These are phyloP conservation scores for Phymanthus crucifer DNA, from an alignment of 92 coral and sea anemone species.

Conservation along the genomic window DNA sequence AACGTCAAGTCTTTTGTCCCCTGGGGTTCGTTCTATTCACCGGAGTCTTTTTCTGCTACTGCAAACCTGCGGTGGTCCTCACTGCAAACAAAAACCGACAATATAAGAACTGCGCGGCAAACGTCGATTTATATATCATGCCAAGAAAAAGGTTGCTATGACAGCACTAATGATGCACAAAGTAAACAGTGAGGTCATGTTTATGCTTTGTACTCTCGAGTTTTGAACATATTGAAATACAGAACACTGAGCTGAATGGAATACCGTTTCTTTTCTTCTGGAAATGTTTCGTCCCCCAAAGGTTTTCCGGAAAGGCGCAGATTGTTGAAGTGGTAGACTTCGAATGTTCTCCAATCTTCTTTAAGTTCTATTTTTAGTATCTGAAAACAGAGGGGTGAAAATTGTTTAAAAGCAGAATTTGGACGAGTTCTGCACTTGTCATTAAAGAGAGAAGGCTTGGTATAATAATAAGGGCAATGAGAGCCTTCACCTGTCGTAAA, in stretches of 20 bases:
- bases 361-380: background rate
- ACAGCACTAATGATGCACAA: constrained; percentile 4
- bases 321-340: background rate
- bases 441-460: background rate
- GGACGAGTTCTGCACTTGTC: background rate
- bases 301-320: background rate
- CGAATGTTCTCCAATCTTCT: background rate
- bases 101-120: background rate
- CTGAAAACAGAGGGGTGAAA: background rate
- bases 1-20: background rate
- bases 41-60: background rate
- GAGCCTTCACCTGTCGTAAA: background rate
- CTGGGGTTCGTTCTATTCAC: background rate
- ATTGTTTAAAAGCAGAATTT: background rate
- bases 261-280: background rate
- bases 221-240: background rate
- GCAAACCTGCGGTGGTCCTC: background rate
- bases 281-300: background rate
- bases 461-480: background rate
- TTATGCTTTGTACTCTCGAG: background rate
- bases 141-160: background rate
- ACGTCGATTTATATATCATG: background rate
- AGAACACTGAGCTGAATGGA: background rate
- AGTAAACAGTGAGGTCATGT: background rate
- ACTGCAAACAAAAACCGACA: background rate